phyloP scores from a whole-genome alignment of 2,113 vertebrate genomes.

The Anas platyrhynchos region DNA sequence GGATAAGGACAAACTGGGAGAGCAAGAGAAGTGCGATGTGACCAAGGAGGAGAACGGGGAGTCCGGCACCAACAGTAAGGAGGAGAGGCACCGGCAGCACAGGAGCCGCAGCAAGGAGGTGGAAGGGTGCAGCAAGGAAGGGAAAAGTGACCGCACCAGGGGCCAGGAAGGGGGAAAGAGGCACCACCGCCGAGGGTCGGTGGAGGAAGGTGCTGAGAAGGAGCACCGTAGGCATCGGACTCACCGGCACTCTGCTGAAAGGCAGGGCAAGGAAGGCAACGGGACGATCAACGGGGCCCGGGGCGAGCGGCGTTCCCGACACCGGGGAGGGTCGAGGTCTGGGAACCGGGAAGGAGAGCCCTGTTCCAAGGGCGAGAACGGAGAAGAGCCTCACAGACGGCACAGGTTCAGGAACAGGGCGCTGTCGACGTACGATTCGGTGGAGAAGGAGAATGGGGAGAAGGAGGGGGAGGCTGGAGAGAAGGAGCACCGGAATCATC shows the following conservation, averaged over 20 bases:
- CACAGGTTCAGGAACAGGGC: conserved; percentile 81
- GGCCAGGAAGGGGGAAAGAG: conserved; percentile 82
- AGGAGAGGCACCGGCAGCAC: conserved; percentile 81
- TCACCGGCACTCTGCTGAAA: conserved; percentile 82
- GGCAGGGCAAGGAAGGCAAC: conserved; percentile 82
- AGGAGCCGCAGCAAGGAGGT: conserved; percentile 88
- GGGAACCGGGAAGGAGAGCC: conserved; percentile 78
- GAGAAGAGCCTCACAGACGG: conserved; percentile 79
- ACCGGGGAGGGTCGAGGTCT: conserved; percentile 78
- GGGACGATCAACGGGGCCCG: conserved; percentile 69
- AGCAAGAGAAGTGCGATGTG: conserved; percentile 63
- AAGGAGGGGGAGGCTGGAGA: conserved; percentile 67
- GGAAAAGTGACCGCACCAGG: conserved; percentile 78
- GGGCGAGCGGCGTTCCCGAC: conserved; percentile 79
- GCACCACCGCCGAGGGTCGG: conserved; percentile 85
- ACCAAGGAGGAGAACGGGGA: conserved; percentile 77
- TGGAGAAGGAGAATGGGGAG: conserved; percentile 78
- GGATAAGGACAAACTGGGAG: conserved; percentile 72
- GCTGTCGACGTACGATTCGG: conserved; percentile 68
- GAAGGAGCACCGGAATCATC: conserved; percentile 74
- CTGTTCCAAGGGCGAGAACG: conserved; percentile 63
- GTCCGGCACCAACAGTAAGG: conserved; percentile 37
- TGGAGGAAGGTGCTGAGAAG: conserved; percentile 82
- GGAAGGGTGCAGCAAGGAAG: conserved; percentile 77
- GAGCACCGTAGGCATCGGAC: conserved; percentile 81